Evolutionary conservation across 2,797 vertebrate species (phyloP).

Genomic region (Malurus leucopterus): DNA sequence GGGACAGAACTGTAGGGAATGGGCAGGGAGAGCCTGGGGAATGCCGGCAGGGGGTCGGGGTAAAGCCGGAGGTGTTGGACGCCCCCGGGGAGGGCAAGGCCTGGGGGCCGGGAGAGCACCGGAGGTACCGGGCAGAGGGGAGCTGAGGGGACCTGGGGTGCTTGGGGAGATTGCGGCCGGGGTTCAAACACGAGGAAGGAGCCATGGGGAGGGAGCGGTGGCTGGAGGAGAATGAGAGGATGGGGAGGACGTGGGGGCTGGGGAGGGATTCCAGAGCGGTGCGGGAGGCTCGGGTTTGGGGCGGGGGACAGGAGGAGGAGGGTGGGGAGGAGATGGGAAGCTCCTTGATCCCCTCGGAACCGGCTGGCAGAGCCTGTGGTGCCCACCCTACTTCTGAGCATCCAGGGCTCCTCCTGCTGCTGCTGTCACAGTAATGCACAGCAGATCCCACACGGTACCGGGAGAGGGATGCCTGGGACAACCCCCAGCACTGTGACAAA

Average conservation of each 20-base stretch:
- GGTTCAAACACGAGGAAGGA: not conserved
- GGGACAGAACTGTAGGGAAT: not conserved
- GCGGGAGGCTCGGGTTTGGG: too few species aligned
- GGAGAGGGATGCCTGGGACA: not conserved
- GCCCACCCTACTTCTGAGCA: not conserved
- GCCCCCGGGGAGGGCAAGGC: too few species aligned
- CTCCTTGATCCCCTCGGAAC: not conserved
- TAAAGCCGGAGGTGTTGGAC: not conserved
- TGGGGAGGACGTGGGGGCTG: not conserved
- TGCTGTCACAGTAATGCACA: accelerated
- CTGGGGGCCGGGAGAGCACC: not conserved
- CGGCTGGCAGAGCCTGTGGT: not conserved
- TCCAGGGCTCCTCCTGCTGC: accelerated
- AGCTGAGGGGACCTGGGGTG: not conserved
- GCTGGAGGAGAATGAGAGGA: not conserved
- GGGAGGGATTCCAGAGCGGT: not conserved
- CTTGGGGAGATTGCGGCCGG: too few species aligned
- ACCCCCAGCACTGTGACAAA: accelerated
- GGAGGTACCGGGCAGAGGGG: too few species aligned
- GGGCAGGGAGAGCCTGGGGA: not conserved
- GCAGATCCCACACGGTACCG: accelerated
- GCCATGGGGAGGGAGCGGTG: not conserved
- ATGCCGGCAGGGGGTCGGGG: not conserved
- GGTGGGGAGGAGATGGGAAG: accelerated
- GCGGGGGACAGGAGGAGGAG: not conserved